These are phyloP conservation scores for Smithornis capensis DNA, from an alignment of 2,113 vertebrate genomes.

Conservation along the genomic window DNA sequence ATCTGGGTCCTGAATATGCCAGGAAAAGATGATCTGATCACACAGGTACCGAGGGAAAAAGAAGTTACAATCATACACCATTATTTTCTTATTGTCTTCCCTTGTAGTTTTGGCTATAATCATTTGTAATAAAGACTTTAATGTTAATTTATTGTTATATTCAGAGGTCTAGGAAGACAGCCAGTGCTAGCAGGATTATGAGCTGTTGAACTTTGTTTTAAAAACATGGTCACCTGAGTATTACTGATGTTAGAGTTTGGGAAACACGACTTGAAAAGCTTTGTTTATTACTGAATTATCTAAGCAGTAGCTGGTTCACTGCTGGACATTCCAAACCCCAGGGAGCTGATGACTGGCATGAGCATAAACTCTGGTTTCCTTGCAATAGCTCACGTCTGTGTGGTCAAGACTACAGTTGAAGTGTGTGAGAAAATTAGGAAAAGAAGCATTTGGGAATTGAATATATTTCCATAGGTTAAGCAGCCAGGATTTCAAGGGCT, in stretches of 20 bases:
- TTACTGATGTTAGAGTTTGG: background rate
- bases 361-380: background rate
- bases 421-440: background rate
- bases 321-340: background rate
- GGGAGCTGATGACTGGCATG: background rate
- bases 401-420: background rate
- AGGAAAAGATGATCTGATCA: background rate
- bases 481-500: background rate
- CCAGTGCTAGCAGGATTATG: background rate
- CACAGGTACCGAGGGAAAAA: background rate
- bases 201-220: background rate
- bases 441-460: background rate
- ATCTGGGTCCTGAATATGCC: background rate
- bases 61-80: fast-evolving
- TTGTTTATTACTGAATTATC: background rate
- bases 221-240: background rate
- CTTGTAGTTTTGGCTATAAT: background rate
- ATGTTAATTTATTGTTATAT: background rate
- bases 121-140: background rate
- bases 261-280: background rate
- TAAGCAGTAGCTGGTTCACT: background rate
- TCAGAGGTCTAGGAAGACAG: background rate
- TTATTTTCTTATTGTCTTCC: background rate
- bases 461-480: background rate
- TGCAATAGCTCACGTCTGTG: background rate